Conservation (phyloP, 1,140 invertebrate species). For the Ridgeia piscesae region DNA sequence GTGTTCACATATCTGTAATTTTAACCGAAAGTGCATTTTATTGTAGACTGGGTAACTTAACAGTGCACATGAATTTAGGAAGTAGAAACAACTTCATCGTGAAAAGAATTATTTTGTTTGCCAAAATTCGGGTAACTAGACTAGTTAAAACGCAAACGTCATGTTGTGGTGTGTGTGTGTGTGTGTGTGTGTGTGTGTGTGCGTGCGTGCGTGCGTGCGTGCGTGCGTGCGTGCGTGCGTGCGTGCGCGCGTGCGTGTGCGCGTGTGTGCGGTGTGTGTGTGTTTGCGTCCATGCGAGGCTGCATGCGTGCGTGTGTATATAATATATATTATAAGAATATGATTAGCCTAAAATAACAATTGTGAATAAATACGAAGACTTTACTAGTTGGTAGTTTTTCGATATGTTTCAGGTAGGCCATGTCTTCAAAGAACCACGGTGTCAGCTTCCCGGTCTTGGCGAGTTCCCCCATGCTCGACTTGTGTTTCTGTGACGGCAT, state of each 20-base stretch:
- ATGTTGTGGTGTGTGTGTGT: too few relatives aligned
- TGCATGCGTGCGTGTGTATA: too few relatives aligned
- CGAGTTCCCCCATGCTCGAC: background rate
- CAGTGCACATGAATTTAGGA: too few relatives aligned
- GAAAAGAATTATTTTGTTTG: background rate
- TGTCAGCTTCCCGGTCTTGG: background rate
- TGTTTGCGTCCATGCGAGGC: too few relatives aligned
- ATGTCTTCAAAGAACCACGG: background rate
- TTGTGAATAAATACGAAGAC: background rate
- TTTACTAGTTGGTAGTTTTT: background rate
- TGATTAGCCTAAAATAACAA: background rate
- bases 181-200: constrained; percentile 19
- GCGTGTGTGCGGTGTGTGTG: too few relatives aligned
- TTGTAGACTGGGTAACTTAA: too few relatives aligned
- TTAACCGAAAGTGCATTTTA: too few relatives aligned
- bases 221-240: constrained; percentile 10
- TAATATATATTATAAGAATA: background rate
- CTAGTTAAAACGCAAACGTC: too few relatives aligned
- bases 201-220: constrained; percentile 10
- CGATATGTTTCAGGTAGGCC: background rate
- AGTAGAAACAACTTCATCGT: too few relatives aligned
- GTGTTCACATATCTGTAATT: too few relatives aligned
- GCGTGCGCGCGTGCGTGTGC: constrained; percentile 6
- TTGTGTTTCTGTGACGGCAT: background rate
- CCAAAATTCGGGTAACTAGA: background rate